Evolutionary conservation across 2,113 vertebrate genomes (phyloP).

Genomic region (Ictalurus furcatus): DNA sequence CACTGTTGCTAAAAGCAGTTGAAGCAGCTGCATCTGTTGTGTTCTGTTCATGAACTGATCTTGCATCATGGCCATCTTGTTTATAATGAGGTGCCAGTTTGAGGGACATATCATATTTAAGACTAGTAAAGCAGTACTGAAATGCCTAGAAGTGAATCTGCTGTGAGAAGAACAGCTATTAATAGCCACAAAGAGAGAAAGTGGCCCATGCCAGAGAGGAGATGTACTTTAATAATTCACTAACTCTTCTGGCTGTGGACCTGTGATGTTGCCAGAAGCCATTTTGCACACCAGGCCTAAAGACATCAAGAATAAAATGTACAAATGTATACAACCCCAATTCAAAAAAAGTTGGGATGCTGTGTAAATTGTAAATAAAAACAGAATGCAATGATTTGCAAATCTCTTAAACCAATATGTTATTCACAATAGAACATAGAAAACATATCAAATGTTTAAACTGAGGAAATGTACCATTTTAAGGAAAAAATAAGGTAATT

Average conservation of each 20-base stretch:
- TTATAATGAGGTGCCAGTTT: neutral
- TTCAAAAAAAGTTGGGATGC: too few relatives aligned
- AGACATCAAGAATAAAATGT: neutral
- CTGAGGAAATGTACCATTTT: too few relatives aligned
- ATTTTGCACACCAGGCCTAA: slow-evolving; percentile 3
- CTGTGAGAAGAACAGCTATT: slow-evolving; percentile 64
- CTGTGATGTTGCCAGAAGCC: slow-evolving; percentile 41
- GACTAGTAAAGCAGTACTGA: neutral
- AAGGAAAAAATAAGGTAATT: too few relatives aligned
- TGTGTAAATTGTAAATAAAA: too few relatives aligned
- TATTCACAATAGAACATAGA: too few relatives aligned
- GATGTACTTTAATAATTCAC: slow-evolving; percentile 77
- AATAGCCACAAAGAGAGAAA: slow-evolving; percentile 64
- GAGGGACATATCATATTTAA: slow-evolving; percentile 9
- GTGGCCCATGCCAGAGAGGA: slow-evolving; percentile 60
- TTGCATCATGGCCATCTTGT: neutral
- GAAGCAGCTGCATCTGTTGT: neutral
- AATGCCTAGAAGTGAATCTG: slow-evolving; percentile 9
- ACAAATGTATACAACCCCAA: neutral
- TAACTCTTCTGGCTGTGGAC: slow-evolving; percentile 51
- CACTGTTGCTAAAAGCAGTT: neutral
- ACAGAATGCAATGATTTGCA: too few relatives aligned
- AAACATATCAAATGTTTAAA: too few relatives aligned
- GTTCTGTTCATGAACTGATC: neutral
- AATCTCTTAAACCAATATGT: too few relatives aligned